phyloP scores from a whole-genome alignment of 2,797 vertebrate genomes.

The Notoglanidium macrostoma region DNA sequence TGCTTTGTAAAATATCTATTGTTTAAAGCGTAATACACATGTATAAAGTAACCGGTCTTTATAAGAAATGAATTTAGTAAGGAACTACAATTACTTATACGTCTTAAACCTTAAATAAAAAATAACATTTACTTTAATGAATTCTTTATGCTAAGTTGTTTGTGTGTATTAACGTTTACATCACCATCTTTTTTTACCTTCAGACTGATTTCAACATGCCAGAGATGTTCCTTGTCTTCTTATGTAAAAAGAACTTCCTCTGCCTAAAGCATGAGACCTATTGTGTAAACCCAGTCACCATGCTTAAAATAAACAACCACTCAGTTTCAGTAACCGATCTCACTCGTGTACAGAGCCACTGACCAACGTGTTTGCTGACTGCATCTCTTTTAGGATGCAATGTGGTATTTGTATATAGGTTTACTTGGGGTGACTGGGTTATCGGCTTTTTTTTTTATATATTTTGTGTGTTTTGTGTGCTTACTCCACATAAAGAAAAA shows the following conservation, averaged over 20 bases:
- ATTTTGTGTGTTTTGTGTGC: neutral
- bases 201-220: neutral
- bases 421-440: neutral
- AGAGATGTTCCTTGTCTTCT: neutral
- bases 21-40: neutral
- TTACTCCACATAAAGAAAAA: neutral
- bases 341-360: neutral
- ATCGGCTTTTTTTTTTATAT: neutral
- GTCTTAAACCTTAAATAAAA: neutral
- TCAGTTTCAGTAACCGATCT: neutral
- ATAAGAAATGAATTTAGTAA: neutral
- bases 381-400: neutral
- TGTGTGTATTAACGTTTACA: neutral
- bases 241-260: constrained; percentile 12
- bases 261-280: neutral
- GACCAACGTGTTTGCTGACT: too few relatives aligned
- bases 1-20: neutral
- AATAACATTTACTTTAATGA: neutral
- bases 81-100: neutral
- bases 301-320: neutral
- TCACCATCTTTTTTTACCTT: neutral
- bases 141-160: neutral
- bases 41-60: neutral
- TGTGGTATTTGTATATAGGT: neutral
- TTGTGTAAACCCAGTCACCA: constrained; percentile 17